phyloP scores from a whole-genome alignment of 1,140 invertebrate species.

The Pseudoatta argentina region DNA sequence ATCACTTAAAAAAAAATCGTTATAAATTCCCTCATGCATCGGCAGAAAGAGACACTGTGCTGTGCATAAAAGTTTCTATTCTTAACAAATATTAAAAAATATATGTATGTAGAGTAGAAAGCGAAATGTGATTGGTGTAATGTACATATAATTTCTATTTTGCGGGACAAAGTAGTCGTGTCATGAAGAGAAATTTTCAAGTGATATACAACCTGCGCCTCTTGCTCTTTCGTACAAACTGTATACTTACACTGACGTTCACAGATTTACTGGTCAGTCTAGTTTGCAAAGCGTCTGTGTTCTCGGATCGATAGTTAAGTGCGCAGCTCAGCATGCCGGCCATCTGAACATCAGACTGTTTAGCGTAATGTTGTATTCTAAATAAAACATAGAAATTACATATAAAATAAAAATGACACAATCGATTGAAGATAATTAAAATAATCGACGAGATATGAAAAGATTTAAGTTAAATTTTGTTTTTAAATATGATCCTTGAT shows the following conservation, averaged over 20 bases:
- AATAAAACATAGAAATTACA: slow-evolving; percentile 63
- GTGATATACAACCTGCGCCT: slow-evolving; percentile 10
- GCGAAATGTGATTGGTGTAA: slow-evolving; percentile 59
- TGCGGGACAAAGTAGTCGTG: slow-evolving; percentile 1
- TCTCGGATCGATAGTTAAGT: slow-evolving; percentile 89
- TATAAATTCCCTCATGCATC: slow-evolving; percentile 59
- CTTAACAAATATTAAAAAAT: neutral
- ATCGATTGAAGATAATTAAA: neutral
- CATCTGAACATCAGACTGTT: slow-evolving; percentile 95
- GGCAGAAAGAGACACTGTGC: slow-evolving; percentile 55
- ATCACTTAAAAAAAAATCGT: neutral
- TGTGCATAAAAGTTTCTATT: slow-evolving; percentile 50
- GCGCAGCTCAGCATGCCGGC: slow-evolving; percentile 96
- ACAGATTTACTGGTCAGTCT: slow-evolving; percentile 85
- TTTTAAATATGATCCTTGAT: neutral
- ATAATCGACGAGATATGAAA: neutral
- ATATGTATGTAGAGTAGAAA: slow-evolving; percentile 52
- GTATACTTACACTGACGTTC: slow-evolving; percentile 86
- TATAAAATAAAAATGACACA: neutral
- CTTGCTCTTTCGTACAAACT: slow-evolving; percentile 33
- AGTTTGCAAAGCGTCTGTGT: slow-evolving; percentile 77
- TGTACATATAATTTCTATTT: slow-evolving; percentile 11
- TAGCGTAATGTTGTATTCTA: slow-evolving; percentile 93
- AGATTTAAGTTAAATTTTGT: neutral
- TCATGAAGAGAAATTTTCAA: slow-evolving; percentile 45